phyloP scores from a whole-genome alignment of 2,888 invertebrate genomes.

The Caprella mutica region DNA sequence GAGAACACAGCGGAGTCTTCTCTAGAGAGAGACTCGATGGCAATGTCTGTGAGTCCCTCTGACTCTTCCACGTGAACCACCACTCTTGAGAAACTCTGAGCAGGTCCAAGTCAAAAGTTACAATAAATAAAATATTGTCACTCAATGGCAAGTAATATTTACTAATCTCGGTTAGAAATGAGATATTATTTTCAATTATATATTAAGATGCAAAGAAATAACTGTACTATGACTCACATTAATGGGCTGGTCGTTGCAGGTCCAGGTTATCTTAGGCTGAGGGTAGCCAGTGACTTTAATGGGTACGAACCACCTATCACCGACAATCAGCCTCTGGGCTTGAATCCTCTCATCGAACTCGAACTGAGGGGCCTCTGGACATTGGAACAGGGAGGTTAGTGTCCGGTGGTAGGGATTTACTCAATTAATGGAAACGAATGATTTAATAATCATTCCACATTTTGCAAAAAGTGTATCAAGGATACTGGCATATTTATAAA shows the following conservation, averaged over 20 bases:
- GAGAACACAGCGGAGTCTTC: constrained; percentile 58
- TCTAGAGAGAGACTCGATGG: constrained; percentile 50
- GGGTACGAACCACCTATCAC: constrained; percentile 40
- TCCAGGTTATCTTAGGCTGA: constrained; percentile 63
- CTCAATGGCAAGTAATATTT: too few species aligned
- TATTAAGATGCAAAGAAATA: too few species aligned
- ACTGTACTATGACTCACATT: too few species aligned
- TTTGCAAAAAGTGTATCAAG: too few species aligned
- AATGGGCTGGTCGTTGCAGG: constrained; percentile 60
- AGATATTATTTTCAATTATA: too few species aligned
- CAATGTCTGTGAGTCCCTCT: constrained; percentile 41
- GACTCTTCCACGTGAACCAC: constrained; percentile 23
- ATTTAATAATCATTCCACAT: too few species aligned
- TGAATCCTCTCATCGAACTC: constrained; percentile 54
- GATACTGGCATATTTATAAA: too few species aligned
- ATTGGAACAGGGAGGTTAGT: not conserved
- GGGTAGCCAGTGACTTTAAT: constrained; percentile 60
- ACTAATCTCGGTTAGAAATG: too few species aligned
- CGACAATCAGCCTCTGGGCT: constrained; percentile 52
- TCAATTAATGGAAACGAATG: too few species aligned
- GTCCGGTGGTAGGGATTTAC: too few species aligned
- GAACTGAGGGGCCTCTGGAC: constrained; percentile 52
- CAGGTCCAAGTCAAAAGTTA: too few species aligned
- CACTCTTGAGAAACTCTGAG: constrained; percentile 4
- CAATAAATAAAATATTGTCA: too few species aligned